Evolutionary conservation across 1,140 invertebrate species (phyloP), one percentile per base, ranked within the genome.

Genomic region (Elysia chlorotica): DNA sequence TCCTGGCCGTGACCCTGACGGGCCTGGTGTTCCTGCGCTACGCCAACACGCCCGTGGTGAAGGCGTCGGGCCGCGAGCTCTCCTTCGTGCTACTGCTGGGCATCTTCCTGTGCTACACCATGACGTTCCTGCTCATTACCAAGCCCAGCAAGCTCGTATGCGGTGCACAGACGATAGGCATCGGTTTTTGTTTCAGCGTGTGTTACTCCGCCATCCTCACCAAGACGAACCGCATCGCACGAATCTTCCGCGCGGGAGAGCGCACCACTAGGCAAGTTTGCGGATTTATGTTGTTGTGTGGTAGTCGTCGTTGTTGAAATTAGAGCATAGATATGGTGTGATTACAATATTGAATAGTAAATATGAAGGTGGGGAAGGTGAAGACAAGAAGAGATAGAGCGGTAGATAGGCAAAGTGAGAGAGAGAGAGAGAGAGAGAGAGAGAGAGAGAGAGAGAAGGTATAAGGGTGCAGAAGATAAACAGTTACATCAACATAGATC

Each of bases 121-220:
- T 86, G 83, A 87, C 85, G 14, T 86, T 87, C 71, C 66, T 85
- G 17, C 74, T 87, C 6, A 78, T 85, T 19, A 74, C 85, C 14
- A 86, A 85, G 67, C 93, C 93, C 19, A 90, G 89, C 3, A 83
- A 86, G 1, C 81, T 89, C 75, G 90, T 89, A 19, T 94, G 93
- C 80, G 89, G 90, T 1, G 80, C 90, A 23, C 87, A 92, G 73
- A 87, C 92, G 31, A 88, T 93, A 31, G 90, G 92, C 14, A 88
- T 93, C n/a, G 92, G 93, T 1, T 83, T 93, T 0, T 92, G 92
- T 71, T 88, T 93, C 59, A 90, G 91, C 65, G 89, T 93, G 28
- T 92, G 92, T 77, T 94, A 94, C 81, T 90, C 92, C 36, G 92
- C 93, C 38, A 92, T 94, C 73, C 88, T 94, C 35, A 93, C 92